Evolutionary conservation across 2,113 vertebrate species (phyloP).

Genomic region (Protobothrops flavoviridis): DNA sequence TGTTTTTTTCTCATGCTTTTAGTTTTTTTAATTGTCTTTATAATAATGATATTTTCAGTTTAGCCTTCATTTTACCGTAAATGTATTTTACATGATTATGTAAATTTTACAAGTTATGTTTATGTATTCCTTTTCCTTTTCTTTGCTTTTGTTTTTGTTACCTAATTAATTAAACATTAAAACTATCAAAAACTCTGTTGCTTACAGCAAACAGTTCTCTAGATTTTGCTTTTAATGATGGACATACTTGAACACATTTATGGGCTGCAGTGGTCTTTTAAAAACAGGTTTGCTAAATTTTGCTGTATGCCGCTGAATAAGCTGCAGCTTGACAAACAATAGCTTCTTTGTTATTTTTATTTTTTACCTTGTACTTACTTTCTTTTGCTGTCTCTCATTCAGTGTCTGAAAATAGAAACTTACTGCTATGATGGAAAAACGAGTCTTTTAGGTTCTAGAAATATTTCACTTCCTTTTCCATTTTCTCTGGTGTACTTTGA

Average conservation of each 20-base stretch:
- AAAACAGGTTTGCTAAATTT: too few species aligned
- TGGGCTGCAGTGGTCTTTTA: constrained; percentile 20
- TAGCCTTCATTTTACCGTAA: not conserved
- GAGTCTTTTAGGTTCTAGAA: not conserved
- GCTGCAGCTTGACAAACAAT: constrained; percentile 45
- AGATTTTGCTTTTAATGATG: not conserved
- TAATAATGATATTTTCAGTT: not conserved
- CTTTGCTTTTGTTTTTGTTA: not conserved
- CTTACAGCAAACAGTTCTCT: not conserved
- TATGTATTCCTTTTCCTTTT: not conserved
- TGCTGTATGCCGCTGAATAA: constrained; percentile 16
- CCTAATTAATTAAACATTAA: not conserved
- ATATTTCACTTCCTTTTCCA: not conserved
- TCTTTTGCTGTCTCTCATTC: not conserved
- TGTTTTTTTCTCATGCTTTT: not conserved
- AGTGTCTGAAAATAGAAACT: constrained; percentile 25
- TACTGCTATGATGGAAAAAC: not conserved
- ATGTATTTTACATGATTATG: too few species aligned
- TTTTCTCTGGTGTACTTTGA: not conserved
- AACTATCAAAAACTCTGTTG: not conserved
- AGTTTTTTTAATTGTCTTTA: not conserved
- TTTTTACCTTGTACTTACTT: constrained; percentile 1
- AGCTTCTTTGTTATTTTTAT: constrained; percentile 44
- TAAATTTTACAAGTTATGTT: not conserved
- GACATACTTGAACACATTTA: constrained; percentile 36